Percentiles rank a stretch among this genome's conserved stretches.
Conservation (phyloP, 2,113 vertebrate genomes). For the Notiomystis cincta region DNA sequence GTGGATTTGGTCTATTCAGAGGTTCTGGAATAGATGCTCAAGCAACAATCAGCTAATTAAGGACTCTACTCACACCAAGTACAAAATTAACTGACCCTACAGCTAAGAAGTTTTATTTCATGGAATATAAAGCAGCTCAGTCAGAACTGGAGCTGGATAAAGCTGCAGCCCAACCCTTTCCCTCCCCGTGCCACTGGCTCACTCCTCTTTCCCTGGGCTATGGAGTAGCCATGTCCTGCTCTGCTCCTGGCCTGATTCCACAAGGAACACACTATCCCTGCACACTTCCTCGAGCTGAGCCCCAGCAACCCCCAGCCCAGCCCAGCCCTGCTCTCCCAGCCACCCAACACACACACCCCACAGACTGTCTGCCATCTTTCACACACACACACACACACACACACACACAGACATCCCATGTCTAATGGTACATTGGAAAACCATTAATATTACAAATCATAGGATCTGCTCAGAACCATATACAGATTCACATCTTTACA, state of each 20-base stretch:
- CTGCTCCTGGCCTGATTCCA: neutral
- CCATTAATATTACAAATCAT: constrained; percentile 68
- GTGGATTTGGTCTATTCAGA: constrained; percentile 57
- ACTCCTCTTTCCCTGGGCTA: fast-evolving
- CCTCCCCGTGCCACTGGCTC: neutral
- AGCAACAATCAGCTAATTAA: neutral
- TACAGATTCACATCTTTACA: constrained; percentile 77
- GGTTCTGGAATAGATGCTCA: constrained; percentile 18
- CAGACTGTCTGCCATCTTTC: neutral
- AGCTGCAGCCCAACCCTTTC: neutral
- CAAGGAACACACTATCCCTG: neutral
- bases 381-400: neutral
- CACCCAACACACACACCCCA: too few relatives aligned
- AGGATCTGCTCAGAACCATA: constrained; percentile 75
- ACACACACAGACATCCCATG: constrained; percentile 39
- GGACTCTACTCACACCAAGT: neutral
- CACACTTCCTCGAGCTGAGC: neutral
- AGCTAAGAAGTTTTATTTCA: neutral
- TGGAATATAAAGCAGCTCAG: constrained; percentile 19
- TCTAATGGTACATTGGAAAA: constrained; percentile 75
- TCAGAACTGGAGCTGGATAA: constrained; percentile 1
- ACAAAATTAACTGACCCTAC: constrained; percentile 6
- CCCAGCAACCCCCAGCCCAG: neutral
- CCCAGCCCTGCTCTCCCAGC: neutral
- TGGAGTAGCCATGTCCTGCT: neutral